Conservation (phyloP, 2,797 vertebrate species). For the Bryconaethiops microstoma region DNA sequence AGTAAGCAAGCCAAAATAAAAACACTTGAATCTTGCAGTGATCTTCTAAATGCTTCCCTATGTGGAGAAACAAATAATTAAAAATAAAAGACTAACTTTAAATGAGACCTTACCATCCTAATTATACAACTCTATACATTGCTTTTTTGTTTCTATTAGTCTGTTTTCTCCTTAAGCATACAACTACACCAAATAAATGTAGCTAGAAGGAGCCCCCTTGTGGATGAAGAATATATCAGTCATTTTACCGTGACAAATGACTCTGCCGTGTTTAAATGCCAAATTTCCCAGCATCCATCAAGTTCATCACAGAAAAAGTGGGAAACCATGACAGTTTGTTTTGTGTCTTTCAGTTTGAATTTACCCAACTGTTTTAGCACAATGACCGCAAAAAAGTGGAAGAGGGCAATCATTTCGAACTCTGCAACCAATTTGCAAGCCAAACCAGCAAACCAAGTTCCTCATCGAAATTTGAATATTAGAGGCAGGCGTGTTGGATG, state of each 20-base stretch:
- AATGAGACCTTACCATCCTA: neutral
- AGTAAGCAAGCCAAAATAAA: neutral
- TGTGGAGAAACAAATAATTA: neutral
- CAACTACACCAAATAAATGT: neutral
- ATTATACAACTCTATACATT: neutral
- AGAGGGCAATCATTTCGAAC: neutral
- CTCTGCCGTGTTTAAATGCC: neutral
- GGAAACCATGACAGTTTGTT: neutral
- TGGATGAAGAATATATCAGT: neutral
- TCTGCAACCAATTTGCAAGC: neutral
- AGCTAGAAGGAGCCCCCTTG: constrained; percentile 19
- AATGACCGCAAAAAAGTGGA: neutral
- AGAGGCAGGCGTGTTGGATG: neutral
- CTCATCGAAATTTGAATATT: neutral
- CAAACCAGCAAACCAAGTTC: neutral
- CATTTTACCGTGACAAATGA: neutral
- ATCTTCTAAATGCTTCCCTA: neutral
- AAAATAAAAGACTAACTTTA: neutral
- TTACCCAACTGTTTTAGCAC: neutral
- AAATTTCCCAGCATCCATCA: neutral
- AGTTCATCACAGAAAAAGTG: neutral
- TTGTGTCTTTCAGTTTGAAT: neutral
- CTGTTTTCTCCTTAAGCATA: neutral
- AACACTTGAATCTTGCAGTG: neutral
- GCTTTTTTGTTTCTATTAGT: neutral